These are phyloP conservation scores for Rhamphomyia laevipes DNA, from an alignment of 2,888 invertebrate genomes.

Conservation along the genomic window DNA sequence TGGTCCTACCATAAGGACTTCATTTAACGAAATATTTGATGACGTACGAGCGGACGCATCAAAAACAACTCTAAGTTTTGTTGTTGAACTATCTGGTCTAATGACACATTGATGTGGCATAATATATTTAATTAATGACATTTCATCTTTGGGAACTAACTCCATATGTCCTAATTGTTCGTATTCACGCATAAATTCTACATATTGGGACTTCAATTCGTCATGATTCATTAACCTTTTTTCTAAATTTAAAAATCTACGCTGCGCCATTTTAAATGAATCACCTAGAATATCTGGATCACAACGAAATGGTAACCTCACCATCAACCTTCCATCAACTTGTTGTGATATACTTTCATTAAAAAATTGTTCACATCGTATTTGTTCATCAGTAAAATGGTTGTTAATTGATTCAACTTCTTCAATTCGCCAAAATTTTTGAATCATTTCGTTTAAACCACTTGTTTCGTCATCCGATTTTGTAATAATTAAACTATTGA, in stretches of 20 bases:
- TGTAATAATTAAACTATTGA: background rate
- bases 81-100: no score
- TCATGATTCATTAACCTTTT: no score
- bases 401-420: background rate
- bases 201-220: background rate
- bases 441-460: background rate
- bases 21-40: no score
- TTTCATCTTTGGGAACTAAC: no score
- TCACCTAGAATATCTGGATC: background rate
- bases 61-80: no score
- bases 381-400: background rate
- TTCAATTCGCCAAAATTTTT: background rate
- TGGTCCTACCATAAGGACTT: background rate
- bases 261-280: background rate
- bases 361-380: background rate
- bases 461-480: background rate
- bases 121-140: no score
- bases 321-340: background rate
- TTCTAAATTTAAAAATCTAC: background rate
- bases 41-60: no score
- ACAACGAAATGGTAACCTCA: background rate
- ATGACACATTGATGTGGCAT: no score
- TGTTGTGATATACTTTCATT: background rate
- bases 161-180: background rate
- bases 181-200: background rate